Conservation (phyloP, 2,113 vertebrate species). For the Diphyllodes magnificus region DNA sequence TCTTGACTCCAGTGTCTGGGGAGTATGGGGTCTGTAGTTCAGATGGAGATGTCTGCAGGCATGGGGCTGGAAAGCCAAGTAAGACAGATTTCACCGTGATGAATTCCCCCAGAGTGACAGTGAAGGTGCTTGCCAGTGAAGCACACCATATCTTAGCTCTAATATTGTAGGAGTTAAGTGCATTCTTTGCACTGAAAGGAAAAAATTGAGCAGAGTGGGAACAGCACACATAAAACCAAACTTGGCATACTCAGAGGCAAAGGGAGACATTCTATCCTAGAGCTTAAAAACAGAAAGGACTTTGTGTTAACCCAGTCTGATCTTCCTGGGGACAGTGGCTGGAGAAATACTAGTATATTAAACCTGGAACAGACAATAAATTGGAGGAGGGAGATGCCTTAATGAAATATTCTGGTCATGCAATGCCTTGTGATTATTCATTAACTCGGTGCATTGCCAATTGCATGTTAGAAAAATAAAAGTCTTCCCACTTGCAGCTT, state of each 20-base stretch:
- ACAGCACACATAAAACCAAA: background rate
- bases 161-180: background rate
- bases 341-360: background rate
- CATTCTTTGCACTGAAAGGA: background rate
- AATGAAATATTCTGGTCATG: background rate
- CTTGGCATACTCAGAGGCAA: background rate
- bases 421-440: background rate
- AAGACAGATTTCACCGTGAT: background rate
- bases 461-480: background rate
- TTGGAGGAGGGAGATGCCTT: background rate
- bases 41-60: conserved; percentile 9
- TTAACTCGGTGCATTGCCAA: background rate
- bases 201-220: background rate
- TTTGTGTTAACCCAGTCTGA: background rate
- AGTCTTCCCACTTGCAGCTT: background rate
- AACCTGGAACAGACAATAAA: background rate
- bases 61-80: background rate
- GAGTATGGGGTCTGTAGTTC: background rate
- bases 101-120: background rate
- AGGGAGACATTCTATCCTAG: background rate
- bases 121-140: background rate
- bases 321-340: background rate
- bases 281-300: background rate
- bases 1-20: background rate
- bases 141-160: background rate